Evolutionary conservation across 37 sponge, comb jelly and placozoan species (phyloP), one percentile per base, ranked within the genome.

Genomic region (Axinella damicornis): DNA sequence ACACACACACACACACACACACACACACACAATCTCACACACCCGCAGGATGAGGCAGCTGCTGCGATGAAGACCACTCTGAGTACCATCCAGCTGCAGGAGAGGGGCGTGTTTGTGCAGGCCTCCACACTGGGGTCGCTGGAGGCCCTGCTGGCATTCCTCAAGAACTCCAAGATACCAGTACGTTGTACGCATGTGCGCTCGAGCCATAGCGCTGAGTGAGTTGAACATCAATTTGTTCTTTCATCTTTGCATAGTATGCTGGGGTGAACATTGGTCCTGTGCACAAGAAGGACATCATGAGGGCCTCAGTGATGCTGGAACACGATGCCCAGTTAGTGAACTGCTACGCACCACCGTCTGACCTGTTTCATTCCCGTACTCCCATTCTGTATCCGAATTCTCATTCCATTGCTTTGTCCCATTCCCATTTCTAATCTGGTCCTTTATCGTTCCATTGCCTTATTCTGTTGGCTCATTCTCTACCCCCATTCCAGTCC

Each of bases 211-310:
- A n/a, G n/a, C n/a, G n/a, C n/a, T n/a, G n/a, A n/a, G n/a, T n/a
- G n/a, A n/a, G n/a, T n/a, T n/a, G n/a, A n/a, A n/a, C n/a, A n/a
- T n/a, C 9, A 46, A 9, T 46, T 46, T 4, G 6, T 46, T 46
- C 6, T 46, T 46, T 46, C 9, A 13, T 62, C 11, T 28, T 62
- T 5, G 5, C 11, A 32, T 77, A 95, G 96, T 95, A 95, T 53
- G 73, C 72, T 83, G 97, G 92, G 2, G 87, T 97, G 21, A 94
- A 81, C 73, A 94, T 97, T 85, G 99, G 99, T 21, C 99, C 99
- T 24, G 94, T 99, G 13, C 99, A 99, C 88, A 99, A 97, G 92
- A 95, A 89, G 74, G 99, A 99, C 83, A 94, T 99, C 27, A 96
- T 97, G 95, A 97, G 90, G 65, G 87, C 94, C 0, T 95, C 95